phyloP scores from a whole-genome alignment of 2,888 invertebrate species.

The Mesochorus sp. region DNA sequence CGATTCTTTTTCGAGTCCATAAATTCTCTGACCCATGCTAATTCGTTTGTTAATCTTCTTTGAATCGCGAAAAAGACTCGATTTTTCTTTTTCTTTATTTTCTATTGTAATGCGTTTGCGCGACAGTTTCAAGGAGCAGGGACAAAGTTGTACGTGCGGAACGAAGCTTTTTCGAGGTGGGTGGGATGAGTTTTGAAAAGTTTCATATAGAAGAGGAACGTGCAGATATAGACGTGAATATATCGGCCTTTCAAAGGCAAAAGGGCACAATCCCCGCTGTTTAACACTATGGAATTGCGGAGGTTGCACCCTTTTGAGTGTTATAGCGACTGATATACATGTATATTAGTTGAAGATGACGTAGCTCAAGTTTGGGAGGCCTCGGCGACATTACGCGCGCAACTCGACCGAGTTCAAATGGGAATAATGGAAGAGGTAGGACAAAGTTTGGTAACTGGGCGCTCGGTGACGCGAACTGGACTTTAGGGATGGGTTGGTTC shows the following conservation, averaged over 20 bases:
- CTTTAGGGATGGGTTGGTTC: constrained; percentile 34
- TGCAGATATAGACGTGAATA: not conserved
- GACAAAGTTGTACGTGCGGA: constrained; percentile 10
- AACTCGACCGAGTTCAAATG: constrained; percentile 56
- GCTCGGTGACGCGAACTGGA: not conserved
- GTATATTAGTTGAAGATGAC: constrained; percentile 10
- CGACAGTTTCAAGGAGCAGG: constrained; percentile 11
- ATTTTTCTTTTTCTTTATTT: not conserved
- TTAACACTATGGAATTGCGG: not conserved
- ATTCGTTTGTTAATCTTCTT: not conserved
- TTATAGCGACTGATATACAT: not conserved
- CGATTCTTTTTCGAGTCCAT: too few species aligned
- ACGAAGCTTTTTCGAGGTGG: constrained; percentile 19
- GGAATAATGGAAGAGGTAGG: constrained; percentile 66
- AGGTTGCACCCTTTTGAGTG: not conserved
- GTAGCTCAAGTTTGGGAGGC: constrained; percentile 23
- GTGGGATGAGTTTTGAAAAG: constrained; percentile 4
- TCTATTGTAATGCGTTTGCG: constrained; percentile 13
- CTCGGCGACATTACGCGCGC: constrained; percentile 45
- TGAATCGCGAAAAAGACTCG: not conserved
- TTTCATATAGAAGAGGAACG: constrained; percentile 5
- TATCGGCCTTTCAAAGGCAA: not conserved
- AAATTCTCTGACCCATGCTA: not conserved
- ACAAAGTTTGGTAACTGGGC: constrained; percentile 68
- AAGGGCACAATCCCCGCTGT: not conserved